A percentile compares a stretch with the other conserved stretches of the same genome.
These are phyloP conservation scores for Myripristis murdjan DNA, from an alignment of 2,797 vertebrate genomes.

Conservation along the genomic window DNA sequence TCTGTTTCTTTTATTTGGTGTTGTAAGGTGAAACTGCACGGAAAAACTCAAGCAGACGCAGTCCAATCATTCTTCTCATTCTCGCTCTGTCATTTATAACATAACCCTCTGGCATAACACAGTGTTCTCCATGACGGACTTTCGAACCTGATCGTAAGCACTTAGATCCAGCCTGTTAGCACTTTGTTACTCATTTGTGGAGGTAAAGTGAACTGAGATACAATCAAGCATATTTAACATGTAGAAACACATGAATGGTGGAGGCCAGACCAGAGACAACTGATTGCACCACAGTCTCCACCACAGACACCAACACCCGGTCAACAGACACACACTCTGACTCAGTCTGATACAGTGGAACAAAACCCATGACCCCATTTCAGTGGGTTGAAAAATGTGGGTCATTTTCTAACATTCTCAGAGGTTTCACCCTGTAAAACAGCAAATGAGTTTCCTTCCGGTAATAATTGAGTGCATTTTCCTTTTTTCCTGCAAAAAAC, in stretches of 20 bases:
- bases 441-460: background rate
- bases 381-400: background rate
- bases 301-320: constrained; percentile 13
- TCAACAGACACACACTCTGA: background rate
- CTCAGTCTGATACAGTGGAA: background rate
- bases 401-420: background rate
- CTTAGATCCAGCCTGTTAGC: constrained; percentile 50
- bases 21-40: constrained; percentile 73
- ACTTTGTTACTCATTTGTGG: constrained; percentile 62
- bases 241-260: constrained; percentile 36
- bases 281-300: constrained; percentile 26
- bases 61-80: constrained; percentile 52
- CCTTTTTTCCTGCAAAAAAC: too few relatives aligned
- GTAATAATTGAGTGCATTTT: background rate
- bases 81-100: constrained; percentile 33
- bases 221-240: constrained; percentile 58
- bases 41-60: constrained; percentile 53
- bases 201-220: constrained; percentile 64
- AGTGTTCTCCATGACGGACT: constrained; percentile 32
- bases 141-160: constrained; percentile 13
- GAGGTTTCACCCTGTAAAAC: too few relatives aligned
- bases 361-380: background rate
- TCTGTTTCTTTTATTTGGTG: constrained; percentile 80
- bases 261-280: constrained; percentile 34
- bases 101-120: constrained; percentile 38